These are phyloP conservation scores for Chiropotes sagulatus DNA, from an alignment of 2,797 vertebrate species.

Conservation along the genomic window DNA sequence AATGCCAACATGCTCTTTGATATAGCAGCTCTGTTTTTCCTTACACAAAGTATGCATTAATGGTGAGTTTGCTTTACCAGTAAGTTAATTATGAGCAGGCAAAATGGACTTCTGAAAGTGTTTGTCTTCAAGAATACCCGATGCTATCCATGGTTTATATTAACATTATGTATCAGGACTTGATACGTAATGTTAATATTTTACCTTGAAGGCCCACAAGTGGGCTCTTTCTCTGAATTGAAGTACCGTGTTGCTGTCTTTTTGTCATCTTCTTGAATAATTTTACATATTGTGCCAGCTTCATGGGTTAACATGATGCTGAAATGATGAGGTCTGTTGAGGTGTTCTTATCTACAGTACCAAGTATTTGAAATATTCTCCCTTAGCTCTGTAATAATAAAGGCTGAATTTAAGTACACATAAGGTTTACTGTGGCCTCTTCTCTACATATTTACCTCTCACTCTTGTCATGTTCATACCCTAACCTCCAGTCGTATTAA, in stretches of 20 bases:
- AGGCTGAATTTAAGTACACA: not conserved
- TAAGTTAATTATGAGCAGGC: not conserved
- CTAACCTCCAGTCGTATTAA: not conserved
- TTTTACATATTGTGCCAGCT: not conserved
- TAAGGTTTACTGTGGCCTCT: not conserved
- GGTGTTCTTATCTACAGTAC: not conserved
- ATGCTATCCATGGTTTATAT: not conserved
- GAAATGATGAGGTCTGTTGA: not conserved
- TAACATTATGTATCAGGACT: not conserved
- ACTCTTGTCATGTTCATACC: not conserved
- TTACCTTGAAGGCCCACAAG: not conserved
- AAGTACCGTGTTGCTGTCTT: not conserved
- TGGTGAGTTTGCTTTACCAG: not conserved
- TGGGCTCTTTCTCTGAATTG: not conserved
- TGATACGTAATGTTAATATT: not conserved
- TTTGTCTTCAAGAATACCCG: not conserved
- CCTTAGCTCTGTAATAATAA: not conserved
- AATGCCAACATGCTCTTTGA: not conserved
- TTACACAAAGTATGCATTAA: not conserved
- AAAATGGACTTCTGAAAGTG: not conserved
- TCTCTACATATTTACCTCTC: not conserved
- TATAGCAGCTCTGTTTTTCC: not conserved
- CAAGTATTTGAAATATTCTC: not conserved
- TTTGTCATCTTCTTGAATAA: not conserved
- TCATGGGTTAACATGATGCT: not conserved